A percentile compares a stretch with the other conserved stretches of the same genome.
Conservation (phyloP, 1,140 invertebrate genomes). For the Philaenus spumarius region DNA sequence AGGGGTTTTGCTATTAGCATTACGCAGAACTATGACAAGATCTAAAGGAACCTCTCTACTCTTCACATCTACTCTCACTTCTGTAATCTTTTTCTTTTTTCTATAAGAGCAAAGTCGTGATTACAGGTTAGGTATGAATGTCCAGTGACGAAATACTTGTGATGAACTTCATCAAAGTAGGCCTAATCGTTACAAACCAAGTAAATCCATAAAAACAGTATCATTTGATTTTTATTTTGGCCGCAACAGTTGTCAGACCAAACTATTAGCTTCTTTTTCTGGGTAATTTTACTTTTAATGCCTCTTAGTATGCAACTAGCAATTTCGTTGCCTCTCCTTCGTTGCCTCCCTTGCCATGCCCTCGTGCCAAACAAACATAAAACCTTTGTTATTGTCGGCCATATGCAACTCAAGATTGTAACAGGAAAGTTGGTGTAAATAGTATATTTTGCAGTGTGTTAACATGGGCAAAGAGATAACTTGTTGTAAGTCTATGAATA, state of each 20-base stretch:
- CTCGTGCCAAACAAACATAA: no score
- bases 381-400: no score
- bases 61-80: no score
- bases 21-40: slow-evolving; percentile 13
- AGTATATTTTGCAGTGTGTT: slow-evolving; percentile 16
- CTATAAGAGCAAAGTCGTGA: slow-evolving; percentile 17
- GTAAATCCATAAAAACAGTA: no score
- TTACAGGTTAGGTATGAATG: slow-evolving; percentile 11
- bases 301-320: slow-evolving; percentile 11
- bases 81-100: slow-evolving; percentile 18
- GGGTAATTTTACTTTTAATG: not conserved
- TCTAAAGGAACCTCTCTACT: slow-evolving; percentile 17
- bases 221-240: no score
- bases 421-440: slow-evolving; percentile 22
- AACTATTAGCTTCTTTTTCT: slow-evolving; percentile 8
- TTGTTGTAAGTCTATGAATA: slow-evolving; percentile 17
- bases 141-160: slow-evolving; percentile 2
- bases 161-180: slow-evolving; percentile 5
- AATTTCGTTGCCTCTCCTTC: slow-evolving; percentile 19
- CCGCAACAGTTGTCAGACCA: slow-evolving; percentile 13
- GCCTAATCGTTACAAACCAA: not conserved
- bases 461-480: slow-evolving; percentile 14
- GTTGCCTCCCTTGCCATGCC: slow-evolving; percentile 15
- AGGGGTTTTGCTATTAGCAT: no score
- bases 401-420: slow-evolving; percentile 23